These are phyloP conservation scores for Drosophila watanabei DNA, from an alignment of 1,140 invertebrate genomes.

Conservation along the genomic window DNA sequence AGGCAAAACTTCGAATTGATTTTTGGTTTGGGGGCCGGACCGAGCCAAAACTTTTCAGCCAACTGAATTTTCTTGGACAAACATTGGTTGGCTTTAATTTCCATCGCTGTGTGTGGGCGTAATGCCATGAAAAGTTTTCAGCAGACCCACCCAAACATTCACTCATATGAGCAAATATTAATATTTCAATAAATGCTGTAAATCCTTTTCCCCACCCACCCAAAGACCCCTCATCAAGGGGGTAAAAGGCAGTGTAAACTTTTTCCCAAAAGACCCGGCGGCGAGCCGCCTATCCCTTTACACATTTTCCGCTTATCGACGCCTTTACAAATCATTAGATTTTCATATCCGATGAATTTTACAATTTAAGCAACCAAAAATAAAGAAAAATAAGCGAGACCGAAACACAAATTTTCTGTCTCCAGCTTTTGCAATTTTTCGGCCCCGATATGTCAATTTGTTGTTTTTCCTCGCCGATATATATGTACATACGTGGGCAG, in stretches of 20 bases:
- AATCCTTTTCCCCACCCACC: conserved; percentile 69
- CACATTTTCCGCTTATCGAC: conserved; percentile 66
- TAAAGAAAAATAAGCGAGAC: conserved; percentile 3
- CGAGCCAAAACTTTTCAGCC: conserved; percentile 46
- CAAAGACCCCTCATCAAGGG: conserved; percentile 22
- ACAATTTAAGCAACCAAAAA: conserved; percentile 68
- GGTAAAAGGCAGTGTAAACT: conserved; percentile 43
- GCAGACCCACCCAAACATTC: conserved; percentile 42
- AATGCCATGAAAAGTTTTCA: conserved; percentile 52
- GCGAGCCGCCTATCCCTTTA: conserved; percentile 24
- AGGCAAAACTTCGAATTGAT: conserved; percentile 66
- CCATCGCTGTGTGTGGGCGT: conserved; percentile 1
- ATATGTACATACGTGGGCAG: conserved; percentile 19
- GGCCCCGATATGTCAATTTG: conserved; percentile 76
- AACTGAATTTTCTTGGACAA: conserved; percentile 54
- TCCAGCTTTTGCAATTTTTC: conserved; percentile 60
- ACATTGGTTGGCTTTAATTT: conserved; percentile 55
- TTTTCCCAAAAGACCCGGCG: conserved; percentile 49
- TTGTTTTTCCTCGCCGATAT: conserved; percentile 55
- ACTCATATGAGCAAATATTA: conserved; percentile 70
- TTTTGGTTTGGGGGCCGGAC: conserved; percentile 40
- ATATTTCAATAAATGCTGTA: conserved; percentile 77
- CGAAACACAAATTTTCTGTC: conserved; percentile 48
- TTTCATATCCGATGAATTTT: conserved; percentile 84
- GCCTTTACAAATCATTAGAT: conserved; percentile 84